Percentiles rank a stretch among this genome's conserved stretches.
Conservation (phyloP, 2,888 invertebrate species). For the Synanthedon tipuliformis region DNA sequence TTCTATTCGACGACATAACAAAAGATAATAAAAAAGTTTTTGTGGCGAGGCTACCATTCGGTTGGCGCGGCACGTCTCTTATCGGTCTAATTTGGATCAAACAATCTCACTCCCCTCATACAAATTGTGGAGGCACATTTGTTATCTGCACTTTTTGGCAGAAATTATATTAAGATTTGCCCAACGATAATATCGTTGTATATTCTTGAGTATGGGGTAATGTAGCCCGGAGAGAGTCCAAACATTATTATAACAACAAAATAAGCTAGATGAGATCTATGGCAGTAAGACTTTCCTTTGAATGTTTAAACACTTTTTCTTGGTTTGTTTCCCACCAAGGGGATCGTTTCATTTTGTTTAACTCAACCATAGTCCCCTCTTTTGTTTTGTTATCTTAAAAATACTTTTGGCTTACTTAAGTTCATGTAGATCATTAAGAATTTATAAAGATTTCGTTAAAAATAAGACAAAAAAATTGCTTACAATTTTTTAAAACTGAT, state of each 20-base stretch:
- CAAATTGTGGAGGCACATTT: slow-evolving; percentile 56
- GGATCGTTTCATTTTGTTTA: slow-evolving; percentile 5
- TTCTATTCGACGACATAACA: slow-evolving; percentile 11
- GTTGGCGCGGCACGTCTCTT: slow-evolving; percentile 44
- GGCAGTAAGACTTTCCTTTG: slow-evolving; percentile 32
- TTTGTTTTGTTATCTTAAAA: background rate
- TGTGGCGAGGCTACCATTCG: slow-evolving; percentile 31
- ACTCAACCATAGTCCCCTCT: slow-evolving; percentile 1
- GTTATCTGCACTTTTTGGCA: slow-evolving; percentile 59
- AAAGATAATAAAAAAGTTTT: slow-evolving; percentile 37
- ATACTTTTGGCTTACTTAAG: background rate
- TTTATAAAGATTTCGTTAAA: background rate
- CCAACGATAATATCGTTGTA: slow-evolving; percentile 53
- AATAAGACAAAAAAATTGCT: no score
- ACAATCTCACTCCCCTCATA: slow-evolving; percentile 52
- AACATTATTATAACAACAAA: slow-evolving; percentile 49
- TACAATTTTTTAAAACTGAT: no score
- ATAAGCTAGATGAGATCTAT: slow-evolving; percentile 44
- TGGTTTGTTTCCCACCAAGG: background rate
- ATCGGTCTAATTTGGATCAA: slow-evolving; percentile 63
- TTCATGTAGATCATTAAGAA: background rate
- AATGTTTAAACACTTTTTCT: slow-evolving; percentile 12
- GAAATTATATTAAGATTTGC: slow-evolving; percentile 65
- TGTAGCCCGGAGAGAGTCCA: slow-evolving; percentile 34
- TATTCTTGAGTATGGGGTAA: slow-evolving; percentile 41